Base-by-base conservation (phyloP, 1,140 invertebrate species). In the Drosophila ficusphila region DNA sequence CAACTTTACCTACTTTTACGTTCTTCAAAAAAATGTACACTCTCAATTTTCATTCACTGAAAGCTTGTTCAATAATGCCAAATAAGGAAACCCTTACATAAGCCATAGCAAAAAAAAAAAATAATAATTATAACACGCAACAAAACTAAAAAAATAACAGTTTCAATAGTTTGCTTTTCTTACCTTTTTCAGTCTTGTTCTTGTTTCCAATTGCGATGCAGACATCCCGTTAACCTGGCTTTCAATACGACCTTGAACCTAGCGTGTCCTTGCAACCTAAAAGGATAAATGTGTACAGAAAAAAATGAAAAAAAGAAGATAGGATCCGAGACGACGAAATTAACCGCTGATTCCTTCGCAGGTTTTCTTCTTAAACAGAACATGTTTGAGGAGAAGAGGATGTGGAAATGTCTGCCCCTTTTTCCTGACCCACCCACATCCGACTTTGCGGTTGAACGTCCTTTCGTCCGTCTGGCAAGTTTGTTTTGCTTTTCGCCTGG, bases 401-500 rank as follows among this genome's bases (percentile, higher is more conserved):
- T n/a, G 39, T 65, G 61, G 44, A 67, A 67, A 34, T 58, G 46
- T 65, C 52, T 51, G 72, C 16, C 6, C 18, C 4, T 5, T 33
- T 31, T 21, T 25, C 16, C 23, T 18, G 23, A 27, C 25, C 18
- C 18, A 27, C 7, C 27, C 18, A 7, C n/a, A 21, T 16, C 6
- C 12, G 11, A 16, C n/a, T 12, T 31, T 25, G 34, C 44, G 53
- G 79, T 83, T 83, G 75, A 85, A 83, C 79, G 79, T 85, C 71
- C 75, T 76, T 67, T 46, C 27, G 51, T 23, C 41, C 42, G 79
- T 85, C 79, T 85, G 65, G 46, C 76, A 85, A 85, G 76, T 79
- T 79, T 76, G 47, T 69, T 61, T 61, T 60, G 60, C 53, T 21
- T 25, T 58, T 71, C 41, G 60, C 62, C 34, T 46, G 57, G 62